These are phyloP conservation scores for Thripadectes ignobilis DNA, from an alignment of 2,797 vertebrate species.

Conservation along the genomic window DNA sequence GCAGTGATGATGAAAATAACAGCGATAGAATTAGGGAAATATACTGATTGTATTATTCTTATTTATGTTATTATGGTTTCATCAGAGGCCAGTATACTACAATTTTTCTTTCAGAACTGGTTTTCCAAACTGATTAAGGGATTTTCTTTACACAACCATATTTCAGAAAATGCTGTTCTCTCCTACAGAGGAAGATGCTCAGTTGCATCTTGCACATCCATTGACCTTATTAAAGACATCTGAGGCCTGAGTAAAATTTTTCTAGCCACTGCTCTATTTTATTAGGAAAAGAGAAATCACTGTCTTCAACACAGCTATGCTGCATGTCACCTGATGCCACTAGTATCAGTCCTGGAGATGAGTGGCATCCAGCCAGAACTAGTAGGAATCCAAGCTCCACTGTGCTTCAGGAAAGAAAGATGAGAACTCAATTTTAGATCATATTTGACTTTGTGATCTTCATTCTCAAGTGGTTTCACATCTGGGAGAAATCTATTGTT, in stretches of 20 bases:
- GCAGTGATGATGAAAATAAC: background rate
- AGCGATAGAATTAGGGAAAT: background rate
- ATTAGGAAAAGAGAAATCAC: background rate
- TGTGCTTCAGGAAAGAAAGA: background rate
- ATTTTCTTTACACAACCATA: background rate
- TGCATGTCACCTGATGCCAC: background rate
- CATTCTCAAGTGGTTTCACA: background rate
- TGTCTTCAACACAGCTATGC: background rate
- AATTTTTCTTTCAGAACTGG: background rate
- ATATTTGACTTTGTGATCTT: background rate
- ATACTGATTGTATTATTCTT: background rate
- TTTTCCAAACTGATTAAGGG: background rate
- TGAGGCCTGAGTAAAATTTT: background rate
- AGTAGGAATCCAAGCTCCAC: background rate
- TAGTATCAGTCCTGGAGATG: background rate
- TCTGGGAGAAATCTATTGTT: background rate
- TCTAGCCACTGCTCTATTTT: background rate
- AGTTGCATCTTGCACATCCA: background rate
- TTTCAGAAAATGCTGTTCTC: conserved; percentile 12
- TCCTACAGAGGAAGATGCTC: background rate
- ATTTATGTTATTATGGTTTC: background rate
- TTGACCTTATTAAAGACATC: background rate
- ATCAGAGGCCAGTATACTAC: background rate
- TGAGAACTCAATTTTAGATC: background rate
- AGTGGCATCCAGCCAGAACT: background rate